Base-by-base conservation (phyloP, 2,797 vertebrate genomes). In the Girardinus metallicus region DNA sequence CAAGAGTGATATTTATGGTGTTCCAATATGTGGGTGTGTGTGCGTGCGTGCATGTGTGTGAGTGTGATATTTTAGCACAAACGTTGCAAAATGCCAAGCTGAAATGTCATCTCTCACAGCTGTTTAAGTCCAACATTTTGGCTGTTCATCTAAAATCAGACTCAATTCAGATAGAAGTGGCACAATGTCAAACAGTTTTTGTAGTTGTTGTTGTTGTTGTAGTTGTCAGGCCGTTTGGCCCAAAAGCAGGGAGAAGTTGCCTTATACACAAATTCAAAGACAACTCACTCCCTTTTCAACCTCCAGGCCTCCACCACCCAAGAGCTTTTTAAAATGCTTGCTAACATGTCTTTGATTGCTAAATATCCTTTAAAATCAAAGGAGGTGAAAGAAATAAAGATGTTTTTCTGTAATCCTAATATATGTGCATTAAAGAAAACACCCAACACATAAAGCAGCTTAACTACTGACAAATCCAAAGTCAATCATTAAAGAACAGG, bases 21-120 rank as follows among this genome's bases (percentile, higher is more conserved):
- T 39, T 55, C 39, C 26, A 36, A 5, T 57, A 23, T 23, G 41
- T 73, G 74, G 11, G 41, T 29, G 16, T 11, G 55, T 13, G 36
- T 26, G 36, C 26, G 10, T 72, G 39, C 9, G 73, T 36, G 39
- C 23, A 3, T 8, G 31, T 23, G 71, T 43, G 31, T 57, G 31
- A 31, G 15, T 26, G 23, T 51, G 26, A 72, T 26, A 18, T 5
- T 75, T 21, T 64, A 74, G 71, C 71, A 74, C 71, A 75, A 82
- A 87, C 85, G 87, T 85, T 79, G 86, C 74, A 57, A 85, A 91
- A 92, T 91, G 91, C 88, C 91, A 90, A 70, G 49, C 75, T 79
- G 21, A 91, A 90, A 91, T 89, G 86, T 29, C 79, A 90, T 79
- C 83, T 83, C 83, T 88, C 83, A 84, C 84, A 87, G 84, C 81